phyloP scores from a whole-genome alignment of 2,888 invertebrate species.

The Acleris laterana region DNA sequence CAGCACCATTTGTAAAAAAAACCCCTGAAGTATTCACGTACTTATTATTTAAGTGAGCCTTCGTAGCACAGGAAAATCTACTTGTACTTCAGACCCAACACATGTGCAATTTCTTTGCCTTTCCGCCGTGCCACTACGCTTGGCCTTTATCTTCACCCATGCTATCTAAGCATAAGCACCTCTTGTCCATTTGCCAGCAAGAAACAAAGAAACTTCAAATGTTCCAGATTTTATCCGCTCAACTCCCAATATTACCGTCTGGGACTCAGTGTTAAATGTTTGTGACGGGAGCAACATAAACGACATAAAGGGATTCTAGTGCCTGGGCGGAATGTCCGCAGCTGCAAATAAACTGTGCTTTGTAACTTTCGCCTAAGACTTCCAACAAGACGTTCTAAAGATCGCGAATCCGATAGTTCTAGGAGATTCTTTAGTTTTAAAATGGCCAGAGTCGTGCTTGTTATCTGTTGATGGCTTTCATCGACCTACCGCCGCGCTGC shows the following conservation, averaged over 20 bases:
- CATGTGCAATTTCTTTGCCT: constrained; percentile 23
- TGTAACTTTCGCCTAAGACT: constrained; percentile 31
- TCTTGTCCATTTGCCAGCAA: constrained; percentile 42
- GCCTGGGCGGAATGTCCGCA: constrained; percentile 41
- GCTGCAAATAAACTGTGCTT: constrained; percentile 51
- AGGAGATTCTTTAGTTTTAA: constrained; percentile 21
- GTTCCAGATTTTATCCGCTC: constrained; percentile 58
- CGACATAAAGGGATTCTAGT: constrained; percentile 56
- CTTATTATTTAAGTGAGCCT: constrained; percentile 1
- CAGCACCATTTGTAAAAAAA: no score
- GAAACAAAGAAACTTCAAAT: constrained; percentile 50
- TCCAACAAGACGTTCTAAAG: constrained; percentile 23
- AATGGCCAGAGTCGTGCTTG: constrained; percentile 21
- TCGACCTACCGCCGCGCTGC: constrained; percentile 16
- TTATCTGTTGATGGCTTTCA: constrained; percentile 12
- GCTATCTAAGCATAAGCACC: constrained; percentile 38
- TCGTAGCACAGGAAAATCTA: constrained; percentile 5
- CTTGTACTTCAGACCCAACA: constrained; percentile 22
- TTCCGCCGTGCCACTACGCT: constrained; percentile 8
- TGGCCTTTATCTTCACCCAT: constrained; percentile 27
- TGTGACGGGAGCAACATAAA: constrained; percentile 56
- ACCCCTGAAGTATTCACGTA: background rate
- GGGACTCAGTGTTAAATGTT: constrained; percentile 68
- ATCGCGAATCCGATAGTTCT: constrained; percentile 32
- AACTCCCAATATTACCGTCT: constrained; percentile 62